Percentiles rank a stretch among this genome's conserved stretches.
These are phyloP conservation scores for Chloebia gouldiae DNA, from an alignment of 2,113 vertebrate species.

Conservation along the genomic window DNA sequence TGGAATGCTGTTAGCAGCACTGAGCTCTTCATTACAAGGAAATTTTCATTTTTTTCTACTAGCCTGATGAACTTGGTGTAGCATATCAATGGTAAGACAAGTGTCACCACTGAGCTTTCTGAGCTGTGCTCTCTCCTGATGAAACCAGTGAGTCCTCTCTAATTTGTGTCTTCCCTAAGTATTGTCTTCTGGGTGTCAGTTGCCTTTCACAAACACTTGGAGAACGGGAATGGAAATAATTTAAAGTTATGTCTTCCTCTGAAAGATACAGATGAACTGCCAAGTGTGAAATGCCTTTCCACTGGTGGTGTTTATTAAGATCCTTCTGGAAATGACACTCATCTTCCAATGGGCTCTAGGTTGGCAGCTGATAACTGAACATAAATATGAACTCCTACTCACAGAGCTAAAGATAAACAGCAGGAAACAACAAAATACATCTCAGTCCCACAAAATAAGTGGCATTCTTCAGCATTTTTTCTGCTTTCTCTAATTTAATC, in stretches of 20 bases:
- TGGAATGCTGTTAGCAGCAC: neutral
- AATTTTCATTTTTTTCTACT: neutral
- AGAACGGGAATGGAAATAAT: conserved; percentile 22
- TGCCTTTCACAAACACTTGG: neutral
- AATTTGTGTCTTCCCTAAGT: neutral
- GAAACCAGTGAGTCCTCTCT: neutral
- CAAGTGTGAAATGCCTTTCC: conserved; percentile 43
- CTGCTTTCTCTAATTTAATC: conserved; percentile 25
- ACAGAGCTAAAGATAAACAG: conserved; percentile 50
- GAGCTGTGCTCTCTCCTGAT: neutral
- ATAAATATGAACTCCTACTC: conserved; percentile 54
- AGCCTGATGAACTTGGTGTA: neutral
- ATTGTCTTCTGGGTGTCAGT: neutral
- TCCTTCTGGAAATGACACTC: conserved; percentile 40
- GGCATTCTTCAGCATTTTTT: conserved; percentile 11
- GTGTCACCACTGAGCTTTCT: neutral
- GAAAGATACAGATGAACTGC: conserved; percentile 42
- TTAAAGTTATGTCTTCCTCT: conserved; percentile 47
- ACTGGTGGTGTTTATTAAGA: conserved; percentile 47
- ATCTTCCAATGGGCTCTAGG: conserved; percentile 33
- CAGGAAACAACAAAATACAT: conserved; percentile 36
- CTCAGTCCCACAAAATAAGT: neutral
- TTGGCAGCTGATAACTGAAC: conserved; percentile 26
- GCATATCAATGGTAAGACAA: neutral
- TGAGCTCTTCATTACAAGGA: neutral